Percentiles rank a stretch among this genome's conserved stretches.
These are phyloP conservation scores for Diorhabda sublineata DNA, from an alignment of 1,140 invertebrate species.

Conservation along the genomic window DNA sequence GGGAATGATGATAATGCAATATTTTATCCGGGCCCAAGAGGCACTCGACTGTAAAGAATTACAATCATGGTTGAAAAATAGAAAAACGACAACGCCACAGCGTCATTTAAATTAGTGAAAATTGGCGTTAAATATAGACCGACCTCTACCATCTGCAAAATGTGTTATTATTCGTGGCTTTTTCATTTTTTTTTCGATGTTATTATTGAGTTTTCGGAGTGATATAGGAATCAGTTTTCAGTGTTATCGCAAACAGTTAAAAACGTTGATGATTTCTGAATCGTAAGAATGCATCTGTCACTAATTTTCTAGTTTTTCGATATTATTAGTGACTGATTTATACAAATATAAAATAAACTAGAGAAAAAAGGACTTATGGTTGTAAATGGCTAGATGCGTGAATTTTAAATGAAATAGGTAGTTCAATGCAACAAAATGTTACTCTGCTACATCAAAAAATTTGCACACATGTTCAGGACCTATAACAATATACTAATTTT, in stretches of 20 bases:
- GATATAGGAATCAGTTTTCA: not conserved
- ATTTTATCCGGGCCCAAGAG: slow-evolving; percentile 34
- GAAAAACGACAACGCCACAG: slow-evolving; percentile 41
- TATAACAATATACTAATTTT: no score
- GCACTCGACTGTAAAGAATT: slow-evolving; percentile 42
- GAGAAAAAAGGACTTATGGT: no score
- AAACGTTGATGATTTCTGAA: not conserved
- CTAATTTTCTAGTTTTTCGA: no score
- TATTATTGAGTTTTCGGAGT: not conserved
- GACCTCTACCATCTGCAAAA: slow-evolving; percentile 34
- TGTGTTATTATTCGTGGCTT: slow-evolving; percentile 21
- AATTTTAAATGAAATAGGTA: no score
- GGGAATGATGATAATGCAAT: slow-evolving; percentile 45
- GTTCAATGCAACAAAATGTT: no score
- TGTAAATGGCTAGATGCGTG: no score
- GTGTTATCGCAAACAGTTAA: not conserved
- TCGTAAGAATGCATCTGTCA: no score
- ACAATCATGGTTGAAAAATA: slow-evolving; percentile 45
- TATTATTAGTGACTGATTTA: no score
- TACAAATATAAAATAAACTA: no score
- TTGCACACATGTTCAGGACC: no score
- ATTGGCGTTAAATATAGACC: slow-evolving; percentile 45
- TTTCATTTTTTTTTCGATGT: not conserved
- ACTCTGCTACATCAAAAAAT: no score
- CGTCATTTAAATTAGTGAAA: slow-evolving; percentile 46